Base-by-base conservation (phyloP, 2,113 vertebrate genomes). In the Ibidorhyncha struthersii region DNA sequence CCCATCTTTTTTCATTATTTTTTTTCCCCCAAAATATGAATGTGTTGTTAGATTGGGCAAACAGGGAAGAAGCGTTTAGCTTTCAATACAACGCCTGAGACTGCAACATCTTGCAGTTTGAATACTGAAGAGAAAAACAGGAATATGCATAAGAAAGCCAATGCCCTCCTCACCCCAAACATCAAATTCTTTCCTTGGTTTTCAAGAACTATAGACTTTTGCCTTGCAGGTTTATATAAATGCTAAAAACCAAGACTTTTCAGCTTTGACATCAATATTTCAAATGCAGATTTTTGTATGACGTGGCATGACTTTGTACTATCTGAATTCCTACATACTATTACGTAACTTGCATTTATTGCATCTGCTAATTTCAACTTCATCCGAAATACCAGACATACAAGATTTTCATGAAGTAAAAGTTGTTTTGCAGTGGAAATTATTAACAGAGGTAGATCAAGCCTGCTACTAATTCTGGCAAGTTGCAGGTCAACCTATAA, bases 31-130 rank as follows among this genome's bases (percentile, higher is more conserved):
- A 38, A 76, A 97, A 95, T 49, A 34, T 34, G 9, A 66, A 56
- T 53, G 3, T 50, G 22, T n/a, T 77, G 49, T 90, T 96, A 96
- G 91, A 59, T 81, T 94, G 86, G 95, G 79, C 82, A 93, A 94
- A 91, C n/a, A 82, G 5, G 17, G 23, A 83, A 90, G 90, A 93
- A 93, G 41, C 36, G 91, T 88, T 93, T 94, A 86, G 9, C 49
- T 82, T 52, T 97, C 91, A 86, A 36, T 86, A 72, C 52, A 83
- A 65, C 19, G 66, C 40, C 58, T 83, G 72, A 78, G 79, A 90
- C 66, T 87, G 56, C 38, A 95, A 73, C 14, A 38, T 86, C 87
- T 93, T 83, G 18, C 34, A 65, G 2, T 77, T n/a, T 80, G 34
- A 86, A 88, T 69, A 55, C 30, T 91, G 76, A 94, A 86, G 70